These are phyloP conservation scores for Oryzaephilus surinamensis DNA, from an alignment of 1,140 invertebrate genomes.

Conservation along the genomic window DNA sequence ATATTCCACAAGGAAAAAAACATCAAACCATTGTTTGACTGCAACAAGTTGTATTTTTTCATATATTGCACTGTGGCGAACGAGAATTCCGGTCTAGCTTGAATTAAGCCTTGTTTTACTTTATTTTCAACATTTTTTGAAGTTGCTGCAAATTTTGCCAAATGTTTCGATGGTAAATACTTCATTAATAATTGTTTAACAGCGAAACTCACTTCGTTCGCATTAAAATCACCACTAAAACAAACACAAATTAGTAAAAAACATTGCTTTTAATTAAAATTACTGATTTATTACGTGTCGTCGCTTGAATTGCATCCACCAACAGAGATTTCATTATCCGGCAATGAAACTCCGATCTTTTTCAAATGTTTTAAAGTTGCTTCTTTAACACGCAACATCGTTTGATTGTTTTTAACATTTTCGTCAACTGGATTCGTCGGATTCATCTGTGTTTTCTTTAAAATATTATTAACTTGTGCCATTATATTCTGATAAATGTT, in stretches of 20 bases:
- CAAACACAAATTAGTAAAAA: too few species aligned
- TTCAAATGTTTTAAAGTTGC: constrained; percentile 41
- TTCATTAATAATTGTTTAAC: constrained; percentile 54
- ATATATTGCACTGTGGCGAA: constrained; percentile 54
- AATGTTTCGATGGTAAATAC: constrained; percentile 46
- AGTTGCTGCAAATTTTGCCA: constrained; percentile 34
- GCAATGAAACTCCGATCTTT: constrained; percentile 36
- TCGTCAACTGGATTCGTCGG: constrained; percentile 12
- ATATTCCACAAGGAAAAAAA: too few species aligned
- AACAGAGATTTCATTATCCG: constrained; percentile 1
- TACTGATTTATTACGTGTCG: too few species aligned
- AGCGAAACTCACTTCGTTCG: constrained; percentile 29
- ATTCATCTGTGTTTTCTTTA: constrained; percentile 34
- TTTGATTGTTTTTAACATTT: constrained; percentile 21
- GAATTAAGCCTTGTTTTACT: neutral
- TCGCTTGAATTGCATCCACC: too few species aligned
- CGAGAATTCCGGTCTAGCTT: constrained; percentile 42
- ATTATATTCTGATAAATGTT: constrained; percentile 60
- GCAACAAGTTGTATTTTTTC: constrained; percentile 47
- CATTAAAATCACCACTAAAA: too few species aligned
- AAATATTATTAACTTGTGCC: constrained; percentile 44
- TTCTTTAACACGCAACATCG: constrained; percentile 37
- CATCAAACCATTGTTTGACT: neutral
- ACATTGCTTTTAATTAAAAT: too few species aligned
- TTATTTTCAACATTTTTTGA: constrained; percentile 8